Percentiles rank a stretch among this genome's conserved stretches.
phyloP scores from a whole-genome alignment of 2,888 invertebrate species.

The Mythimna impura region DNA sequence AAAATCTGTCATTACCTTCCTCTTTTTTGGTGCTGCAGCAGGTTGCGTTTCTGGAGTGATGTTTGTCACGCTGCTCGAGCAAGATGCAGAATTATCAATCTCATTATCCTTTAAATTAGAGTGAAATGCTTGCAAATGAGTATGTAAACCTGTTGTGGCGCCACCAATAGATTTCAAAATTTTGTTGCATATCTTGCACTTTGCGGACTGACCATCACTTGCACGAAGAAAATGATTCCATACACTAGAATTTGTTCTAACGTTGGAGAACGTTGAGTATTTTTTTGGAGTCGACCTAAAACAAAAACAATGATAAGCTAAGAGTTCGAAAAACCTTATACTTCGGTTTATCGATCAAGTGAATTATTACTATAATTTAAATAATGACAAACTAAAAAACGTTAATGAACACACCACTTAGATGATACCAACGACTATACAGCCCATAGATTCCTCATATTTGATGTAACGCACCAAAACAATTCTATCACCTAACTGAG shows the following conservation, averaged over 20 bases:
- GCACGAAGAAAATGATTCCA: constrained; percentile 9
- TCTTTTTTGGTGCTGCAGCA: background rate
- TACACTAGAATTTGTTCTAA: background rate
- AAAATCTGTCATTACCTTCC: background rate
- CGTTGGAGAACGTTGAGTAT: too few relatives aligned
- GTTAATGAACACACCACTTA: too few relatives aligned
- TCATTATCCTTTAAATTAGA: background rate
- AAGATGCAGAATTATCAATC: background rate
- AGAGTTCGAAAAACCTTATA: too few relatives aligned
- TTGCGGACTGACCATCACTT: constrained; percentile 2
- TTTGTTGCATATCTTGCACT: constrained; percentile 8
- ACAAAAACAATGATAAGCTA: too few relatives aligned
- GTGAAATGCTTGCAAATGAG: background rate
- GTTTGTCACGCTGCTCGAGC: background rate
- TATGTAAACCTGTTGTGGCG: constrained; percentile 7
- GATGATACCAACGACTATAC: too few relatives aligned
- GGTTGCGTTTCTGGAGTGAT: background rate
- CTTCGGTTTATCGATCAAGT: too few relatives aligned
- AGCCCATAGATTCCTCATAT: too few relatives aligned
- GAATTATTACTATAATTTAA: too few relatives aligned
- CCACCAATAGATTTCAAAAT: constrained; percentile 8
- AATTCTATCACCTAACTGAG: too few relatives aligned
- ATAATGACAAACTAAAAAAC: too few relatives aligned
- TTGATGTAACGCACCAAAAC: too few relatives aligned
- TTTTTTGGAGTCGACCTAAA: too few relatives aligned